Evolutionary conservation across 2,113 vertebrate genomes (phyloP).

Genomic region (Pelecanus crispus): DNA sequence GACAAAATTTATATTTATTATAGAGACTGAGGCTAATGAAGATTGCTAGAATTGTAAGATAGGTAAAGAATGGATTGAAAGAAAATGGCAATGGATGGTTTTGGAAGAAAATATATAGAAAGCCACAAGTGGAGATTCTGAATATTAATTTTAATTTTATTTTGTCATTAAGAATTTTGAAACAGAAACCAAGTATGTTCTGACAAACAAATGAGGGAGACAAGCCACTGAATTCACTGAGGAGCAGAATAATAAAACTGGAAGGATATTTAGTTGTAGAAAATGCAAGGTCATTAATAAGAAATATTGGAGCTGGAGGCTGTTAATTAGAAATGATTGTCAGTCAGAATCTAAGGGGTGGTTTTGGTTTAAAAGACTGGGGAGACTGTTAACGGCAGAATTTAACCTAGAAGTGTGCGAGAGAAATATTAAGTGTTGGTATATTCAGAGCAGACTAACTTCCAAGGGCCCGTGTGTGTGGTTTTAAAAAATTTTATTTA

Average conservation of each 20-base stretch:
- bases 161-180: neutral
- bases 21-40: neutral
- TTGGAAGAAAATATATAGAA: neutral
- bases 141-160: slow-evolving; percentile 1
- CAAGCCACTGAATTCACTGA: neutral
- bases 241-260: neutral
- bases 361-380: neutral
- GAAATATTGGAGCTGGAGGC: neutral
- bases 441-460: neutral
- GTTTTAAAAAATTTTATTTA: neutral
- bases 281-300: neutral
- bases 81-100: neutral
- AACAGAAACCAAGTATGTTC: neutral
- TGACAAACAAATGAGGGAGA: neutral
- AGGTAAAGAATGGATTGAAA: neutral
- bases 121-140: neutral
- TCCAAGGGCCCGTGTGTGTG: neutral
- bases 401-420: neutral
- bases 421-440: neutral
- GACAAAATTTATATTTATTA: neutral
- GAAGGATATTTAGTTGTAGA: neutral
- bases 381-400: neutral
- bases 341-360: neutral
- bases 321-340: slow-evolving; percentile 22
- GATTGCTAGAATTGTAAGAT: neutral